Percentiles rank a stretch among this genome's conserved stretches.
phyloP scores from a whole-genome alignment of 2,797 vertebrate genomes.

The Sebastes trivittatus region DNA sequence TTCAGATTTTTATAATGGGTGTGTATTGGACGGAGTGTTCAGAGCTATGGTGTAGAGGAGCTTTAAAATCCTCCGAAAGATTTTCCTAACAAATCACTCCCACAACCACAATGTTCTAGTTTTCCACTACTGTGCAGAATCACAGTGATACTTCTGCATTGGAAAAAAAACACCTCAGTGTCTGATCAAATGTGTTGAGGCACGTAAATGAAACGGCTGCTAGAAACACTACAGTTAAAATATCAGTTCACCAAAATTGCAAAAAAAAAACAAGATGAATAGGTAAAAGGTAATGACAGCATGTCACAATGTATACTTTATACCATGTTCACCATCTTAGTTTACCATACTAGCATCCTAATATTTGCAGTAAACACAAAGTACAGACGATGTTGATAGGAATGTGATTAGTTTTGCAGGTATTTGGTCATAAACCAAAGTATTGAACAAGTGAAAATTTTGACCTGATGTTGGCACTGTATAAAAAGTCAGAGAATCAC shows the following conservation, averaged over 20 bases:
- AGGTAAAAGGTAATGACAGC: background rate
- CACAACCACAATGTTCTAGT: too few species aligned
- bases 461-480: too few species aligned
- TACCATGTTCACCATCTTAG: background rate
- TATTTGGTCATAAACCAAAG: background rate
- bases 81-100: too few species aligned
- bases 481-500: too few species aligned
- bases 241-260: background rate
- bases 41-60: too few species aligned
- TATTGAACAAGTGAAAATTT: background rate
- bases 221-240: background rate
- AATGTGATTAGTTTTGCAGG: background rate
- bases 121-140: background rate
- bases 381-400: background rate
- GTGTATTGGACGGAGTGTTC: too few species aligned
- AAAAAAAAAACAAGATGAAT: background rate
- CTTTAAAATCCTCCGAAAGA: too few species aligned
- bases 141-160: background rate
- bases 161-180: background rate
- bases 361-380: background rate
- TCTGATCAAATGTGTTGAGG: conserved; percentile 2
- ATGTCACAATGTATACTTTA: background rate
- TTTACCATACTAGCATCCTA: background rate
- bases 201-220: background rate
- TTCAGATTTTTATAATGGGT: too few species aligned